These are phyloP conservation scores for Ganaspis brasiliensis DNA, from an alignment of 2,888 invertebrate species.

Conservation along the genomic window DNA sequence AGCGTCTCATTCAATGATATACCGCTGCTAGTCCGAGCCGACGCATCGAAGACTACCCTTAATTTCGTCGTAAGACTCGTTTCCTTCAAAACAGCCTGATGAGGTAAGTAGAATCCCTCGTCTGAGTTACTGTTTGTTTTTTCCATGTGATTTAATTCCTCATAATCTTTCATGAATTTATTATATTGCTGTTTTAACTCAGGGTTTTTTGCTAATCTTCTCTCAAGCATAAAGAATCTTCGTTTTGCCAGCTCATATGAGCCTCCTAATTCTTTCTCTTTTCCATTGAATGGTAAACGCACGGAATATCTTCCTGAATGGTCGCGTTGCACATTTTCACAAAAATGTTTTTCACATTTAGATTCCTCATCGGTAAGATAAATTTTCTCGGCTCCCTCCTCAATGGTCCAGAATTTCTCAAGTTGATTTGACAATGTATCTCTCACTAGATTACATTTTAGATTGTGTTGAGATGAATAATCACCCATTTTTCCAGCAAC, in stretches of 20 bases:
- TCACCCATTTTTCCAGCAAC: neutral
- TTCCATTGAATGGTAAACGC: neutral
- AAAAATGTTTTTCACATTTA: neutral
- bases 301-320: neutral
- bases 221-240: conserved; percentile 12
- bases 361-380: neutral
- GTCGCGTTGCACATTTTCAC: neutral
- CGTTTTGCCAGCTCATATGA: neutral
- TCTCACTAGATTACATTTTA: neutral
- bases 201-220: conserved; percentile 38
- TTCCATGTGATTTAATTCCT: conserved; percentile 48
- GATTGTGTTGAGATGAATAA: neutral
- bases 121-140: neutral
- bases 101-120: neutral
- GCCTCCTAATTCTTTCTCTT: neutral
- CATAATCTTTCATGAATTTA: conserved; percentile 52
- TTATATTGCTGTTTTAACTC: conserved; percentile 43
- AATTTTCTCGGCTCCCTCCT: neutral
- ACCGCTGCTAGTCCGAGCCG: neutral
- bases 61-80: neutral
- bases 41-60: neutral
- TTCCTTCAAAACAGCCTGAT: neutral
- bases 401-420: neutral
- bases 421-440: neutral
- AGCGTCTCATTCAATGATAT: conserved; percentile 44